These are phyloP conservation scores for Xenotilapia flavipinnis DNA, from an alignment of 2,113 vertebrate species.

Conservation along the genomic window DNA sequence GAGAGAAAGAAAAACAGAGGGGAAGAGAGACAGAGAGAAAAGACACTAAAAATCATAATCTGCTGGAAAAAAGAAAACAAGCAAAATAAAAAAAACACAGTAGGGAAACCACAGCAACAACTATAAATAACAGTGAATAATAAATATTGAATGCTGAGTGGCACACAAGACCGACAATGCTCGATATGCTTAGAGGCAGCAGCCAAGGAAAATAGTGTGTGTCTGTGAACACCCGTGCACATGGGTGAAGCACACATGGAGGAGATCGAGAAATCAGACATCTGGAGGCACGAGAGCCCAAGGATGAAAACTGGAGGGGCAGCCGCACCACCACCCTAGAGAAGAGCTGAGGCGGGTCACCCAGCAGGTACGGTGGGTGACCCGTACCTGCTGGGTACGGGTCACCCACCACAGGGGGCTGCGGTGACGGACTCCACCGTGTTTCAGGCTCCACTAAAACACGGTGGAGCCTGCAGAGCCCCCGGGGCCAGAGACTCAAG, in stretches of 20 bases:
- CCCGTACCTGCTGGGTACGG: no score
- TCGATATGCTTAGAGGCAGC: neutral
- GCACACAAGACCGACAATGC: neutral
- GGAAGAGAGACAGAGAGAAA: neutral
- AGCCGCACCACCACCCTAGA: neutral
- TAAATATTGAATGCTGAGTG: neutral
- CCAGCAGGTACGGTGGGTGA: neutral
- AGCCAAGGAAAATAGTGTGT: neutral
- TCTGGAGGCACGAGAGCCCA: neutral
- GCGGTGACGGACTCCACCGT: neutral
- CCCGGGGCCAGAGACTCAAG: neutral
- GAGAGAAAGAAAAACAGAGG: neutral
- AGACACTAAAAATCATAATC: neutral
- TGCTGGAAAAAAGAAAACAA: neutral
- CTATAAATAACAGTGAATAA: neutral
- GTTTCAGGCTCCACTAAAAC: neutral
- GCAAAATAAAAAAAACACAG: neutral
- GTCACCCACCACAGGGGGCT: neutral
- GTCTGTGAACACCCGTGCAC: neutral
- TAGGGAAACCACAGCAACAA: neutral
- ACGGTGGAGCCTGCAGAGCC: no score
- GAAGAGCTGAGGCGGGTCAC: neutral
- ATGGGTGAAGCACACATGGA: neutral
- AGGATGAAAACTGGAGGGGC: neutral
- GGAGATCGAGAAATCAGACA: neutral